A percentile compares a stretch with the other conserved stretches of the same genome.
Conservation (phyloP, 2,888 invertebrate genomes). For the Strigamia maritima region DNA sequence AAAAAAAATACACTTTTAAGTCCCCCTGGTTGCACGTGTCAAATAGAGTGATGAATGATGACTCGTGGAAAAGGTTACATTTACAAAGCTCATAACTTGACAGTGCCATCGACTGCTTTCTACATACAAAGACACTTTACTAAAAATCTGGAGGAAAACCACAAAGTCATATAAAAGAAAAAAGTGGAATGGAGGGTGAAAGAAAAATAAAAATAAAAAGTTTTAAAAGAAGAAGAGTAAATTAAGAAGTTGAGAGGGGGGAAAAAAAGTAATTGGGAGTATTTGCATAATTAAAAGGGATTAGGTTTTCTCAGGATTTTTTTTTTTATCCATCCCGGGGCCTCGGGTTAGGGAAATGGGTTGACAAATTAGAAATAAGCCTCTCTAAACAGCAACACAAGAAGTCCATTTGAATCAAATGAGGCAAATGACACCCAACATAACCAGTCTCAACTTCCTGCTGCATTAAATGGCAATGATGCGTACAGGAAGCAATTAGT, state of each 20-base stretch:
- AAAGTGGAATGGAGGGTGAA: not conserved
- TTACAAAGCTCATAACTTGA: constrained; percentile 40
- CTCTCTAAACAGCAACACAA: constrained; percentile 21
- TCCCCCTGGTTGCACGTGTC: constrained; percentile 35
- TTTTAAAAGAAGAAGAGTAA: not conserved
- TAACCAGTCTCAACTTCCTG: constrained; percentile 26
- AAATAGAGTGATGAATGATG: constrained; percentile 39
- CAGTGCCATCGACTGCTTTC: constrained; percentile 26
- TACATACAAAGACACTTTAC: constrained; percentile 39
- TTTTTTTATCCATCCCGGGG: not conserved
- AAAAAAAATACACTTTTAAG: not conserved
- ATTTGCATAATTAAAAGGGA: constrained; percentile 32
- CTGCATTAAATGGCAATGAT: constrained; percentile 34
- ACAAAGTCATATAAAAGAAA: not conserved
- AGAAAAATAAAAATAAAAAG: not conserved
- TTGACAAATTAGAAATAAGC: constrained; percentile 20
- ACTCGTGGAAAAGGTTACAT: constrained; percentile 40
- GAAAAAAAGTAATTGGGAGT: not conserved
- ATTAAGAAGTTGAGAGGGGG: not conserved
- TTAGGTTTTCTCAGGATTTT: too few relatives aligned
- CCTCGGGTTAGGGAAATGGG: constrained; percentile 17
- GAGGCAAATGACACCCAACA: constrained; percentile 32
- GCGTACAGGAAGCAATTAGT: constrained; percentile 34
- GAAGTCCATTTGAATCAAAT: constrained; percentile 30
- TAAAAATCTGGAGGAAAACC: not conserved